Evolutionary conservation across 2,113 vertebrate species (phyloP), one percentile per base, ranked within the genome.

Genomic region (Mobula birostris): DNA sequence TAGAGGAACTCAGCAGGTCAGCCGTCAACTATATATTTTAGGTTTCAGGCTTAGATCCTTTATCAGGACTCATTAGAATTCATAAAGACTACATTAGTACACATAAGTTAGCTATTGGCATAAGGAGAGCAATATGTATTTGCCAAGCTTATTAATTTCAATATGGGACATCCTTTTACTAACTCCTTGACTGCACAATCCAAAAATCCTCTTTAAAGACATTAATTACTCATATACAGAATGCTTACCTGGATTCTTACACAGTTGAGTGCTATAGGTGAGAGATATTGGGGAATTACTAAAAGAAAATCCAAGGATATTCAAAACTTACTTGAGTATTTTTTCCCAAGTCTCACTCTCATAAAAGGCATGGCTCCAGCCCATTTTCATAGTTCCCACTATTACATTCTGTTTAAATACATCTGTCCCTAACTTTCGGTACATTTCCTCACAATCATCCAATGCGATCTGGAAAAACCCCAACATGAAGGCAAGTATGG

Each of bases 341-440:
- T 97, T 98, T 96, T 99, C 99, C 99, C 99, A 99, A 68, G 97
- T 96, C 95, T 99, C 97, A 87, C 98, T 99, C 96, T 99, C 98
- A 95, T 99, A 99, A 96, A 98, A 99, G 94, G 98, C 98, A 0
- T 99, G 98, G 95, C 95, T 99, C 99, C 99, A 99, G 94, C 98
- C 98, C 99, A 99, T 99, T 96, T 99, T 99, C 95, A 99, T 96
- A 0, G 98, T 99, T 94, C 99, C 99, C 88, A 99, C 97, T 94
- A 99, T 98, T 94, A 99, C 97, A 66, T 99, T 99, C 96, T 99
- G 99, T 95, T 98, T 99, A 96, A 99, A 99, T 90, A 99, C 97
- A 94, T 99, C 98, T 11, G 98, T 98, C 95, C 98, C 98, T 95
- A 99, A 95, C 95, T 98, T 99, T 94, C 96, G 97, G 96, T 99